phyloP scores from a whole-genome alignment of 2,113 vertebrate species.

The Onychostruthus taczanowskii region DNA sequence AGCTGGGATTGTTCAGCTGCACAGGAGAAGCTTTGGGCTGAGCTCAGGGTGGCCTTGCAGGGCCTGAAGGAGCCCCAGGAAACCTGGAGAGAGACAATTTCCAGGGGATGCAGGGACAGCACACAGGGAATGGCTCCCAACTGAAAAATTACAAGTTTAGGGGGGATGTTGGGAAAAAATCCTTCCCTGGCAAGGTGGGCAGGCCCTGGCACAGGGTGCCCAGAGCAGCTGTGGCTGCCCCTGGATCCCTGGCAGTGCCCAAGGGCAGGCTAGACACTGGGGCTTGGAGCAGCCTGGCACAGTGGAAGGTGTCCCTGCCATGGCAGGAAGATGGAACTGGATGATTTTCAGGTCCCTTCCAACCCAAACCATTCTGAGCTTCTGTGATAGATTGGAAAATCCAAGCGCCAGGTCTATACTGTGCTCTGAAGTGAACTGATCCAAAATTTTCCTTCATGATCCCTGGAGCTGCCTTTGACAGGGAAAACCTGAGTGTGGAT shows the following conservation, averaged over 20 bases:
- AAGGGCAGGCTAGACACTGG: background rate
- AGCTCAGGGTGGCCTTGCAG: background rate
- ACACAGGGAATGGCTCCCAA: background rate
- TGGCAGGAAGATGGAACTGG: fast-evolving
- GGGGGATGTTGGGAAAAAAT: background rate
- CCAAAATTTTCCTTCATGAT: background rate
- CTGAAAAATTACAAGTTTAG: too few relatives aligned
- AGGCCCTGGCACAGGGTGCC: fast-evolving
- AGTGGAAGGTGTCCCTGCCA: background rate
- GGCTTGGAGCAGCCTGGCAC: background rate
- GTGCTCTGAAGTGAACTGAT: background rate
- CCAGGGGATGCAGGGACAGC: background rate
- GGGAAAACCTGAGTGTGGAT: background rate
- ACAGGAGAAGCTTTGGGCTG: background rate
- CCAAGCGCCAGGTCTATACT: background rate
- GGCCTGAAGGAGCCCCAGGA: background rate
- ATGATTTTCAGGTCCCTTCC: fast-evolving
- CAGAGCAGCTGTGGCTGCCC: background rate
- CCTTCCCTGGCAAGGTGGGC: background rate
- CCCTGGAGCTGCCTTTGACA: background rate
- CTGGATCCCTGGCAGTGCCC: background rate
- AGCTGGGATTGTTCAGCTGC: background rate
- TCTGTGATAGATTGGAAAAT: background rate
- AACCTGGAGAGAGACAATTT: too few relatives aligned
- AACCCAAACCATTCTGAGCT: background rate